Conservation (phyloP, 1,140 invertebrate species). For the Camponotus vicinus region DNA sequence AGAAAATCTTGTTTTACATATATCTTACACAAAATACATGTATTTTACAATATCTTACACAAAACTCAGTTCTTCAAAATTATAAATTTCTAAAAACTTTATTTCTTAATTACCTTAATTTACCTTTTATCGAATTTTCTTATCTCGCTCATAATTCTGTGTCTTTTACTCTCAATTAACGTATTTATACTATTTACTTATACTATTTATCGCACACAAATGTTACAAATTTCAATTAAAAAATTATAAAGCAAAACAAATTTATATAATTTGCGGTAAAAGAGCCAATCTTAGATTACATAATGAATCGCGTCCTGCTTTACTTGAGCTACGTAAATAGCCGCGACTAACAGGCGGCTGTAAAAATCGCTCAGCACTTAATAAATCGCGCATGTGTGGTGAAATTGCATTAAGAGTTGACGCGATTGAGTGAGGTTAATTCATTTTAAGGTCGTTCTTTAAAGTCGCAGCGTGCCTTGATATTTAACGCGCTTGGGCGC, state of each 20-base stretch:
- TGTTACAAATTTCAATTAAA: neutral
- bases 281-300: slow-evolving; percentile 22
- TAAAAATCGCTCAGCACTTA: slow-evolving; percentile 60
- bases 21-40: too few relatives aligned
- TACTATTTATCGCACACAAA: neutral
- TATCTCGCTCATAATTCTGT: neutral
- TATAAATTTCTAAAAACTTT: too few relatives aligned
- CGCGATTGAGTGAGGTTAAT: slow-evolving; percentile 72
- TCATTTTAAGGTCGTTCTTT: slow-evolving; percentile 73
- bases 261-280: slow-evolving; percentile 1
- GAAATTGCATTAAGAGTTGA: slow-evolving; percentile 72
- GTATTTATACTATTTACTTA: too few relatives aligned
- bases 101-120: too few relatives aligned
- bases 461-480: slow-evolving; percentile 58
- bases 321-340: slow-evolving; percentile 49
- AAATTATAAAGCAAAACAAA: neutral
- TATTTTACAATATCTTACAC: too few relatives aligned
- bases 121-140: neutral
- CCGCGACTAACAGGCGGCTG: slow-evolving; percentile 28
- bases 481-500: slow-evolving; percentile 16
- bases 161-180: too few relatives aligned
- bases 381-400: slow-evolving; percentile 61
- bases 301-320: slow-evolving; percentile 24
- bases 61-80: too few relatives aligned
- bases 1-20: too few relatives aligned